Percentiles rank a stretch among this genome's conserved stretches.
phyloP scores from a whole-genome alignment of 2,888 invertebrate species.

The Vanessa cardui region DNA sequence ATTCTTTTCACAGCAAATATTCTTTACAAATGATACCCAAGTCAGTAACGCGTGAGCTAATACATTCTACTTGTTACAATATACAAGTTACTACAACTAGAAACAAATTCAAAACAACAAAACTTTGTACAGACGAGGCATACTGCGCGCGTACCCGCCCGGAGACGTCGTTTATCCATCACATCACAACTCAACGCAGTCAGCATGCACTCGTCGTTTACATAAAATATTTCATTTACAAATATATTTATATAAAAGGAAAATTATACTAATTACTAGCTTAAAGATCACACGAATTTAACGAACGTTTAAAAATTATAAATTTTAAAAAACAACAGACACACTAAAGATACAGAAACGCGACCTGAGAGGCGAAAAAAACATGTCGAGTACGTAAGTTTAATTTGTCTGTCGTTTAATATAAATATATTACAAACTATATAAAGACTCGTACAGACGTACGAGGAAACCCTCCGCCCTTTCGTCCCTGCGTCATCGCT shows the following conservation, averaged over 20 bases:
- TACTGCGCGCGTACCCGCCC: no score
- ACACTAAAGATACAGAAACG: not conserved
- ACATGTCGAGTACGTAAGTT: not conserved
- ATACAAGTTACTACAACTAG: slow-evolving; percentile 50
- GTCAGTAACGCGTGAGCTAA: slow-evolving; percentile 59
- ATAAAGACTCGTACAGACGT: not conserved
- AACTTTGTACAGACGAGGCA: slow-evolving; percentile 46
- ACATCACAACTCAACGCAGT: slow-evolving; percentile 9
- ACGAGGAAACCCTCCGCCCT: not conserved
- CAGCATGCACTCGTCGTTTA: slow-evolving; percentile 34
- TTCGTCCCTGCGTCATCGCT: not conserved
- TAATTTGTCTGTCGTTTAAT: not conserved
- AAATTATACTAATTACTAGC: slow-evolving; percentile 18
- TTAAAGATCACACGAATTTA: slow-evolving; percentile 11
- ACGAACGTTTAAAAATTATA: not conserved
- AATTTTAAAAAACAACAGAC: not conserved
- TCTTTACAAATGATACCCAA: slow-evolving; percentile 54
- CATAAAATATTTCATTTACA: slow-evolving; percentile 33
- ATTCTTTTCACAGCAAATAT: slow-evolving; percentile 49
- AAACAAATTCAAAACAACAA: slow-evolving; percentile 42
- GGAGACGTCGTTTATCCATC: no score
- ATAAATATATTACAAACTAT: slow-evolving; percentile 3
- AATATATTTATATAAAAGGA: slow-evolving; percentile 25
- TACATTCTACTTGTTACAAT: slow-evolving; percentile 47
- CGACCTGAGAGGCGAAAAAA: not conserved